Conservation (phyloP, 2,888 invertebrate species). For the Philonicus albiceps region DNA sequence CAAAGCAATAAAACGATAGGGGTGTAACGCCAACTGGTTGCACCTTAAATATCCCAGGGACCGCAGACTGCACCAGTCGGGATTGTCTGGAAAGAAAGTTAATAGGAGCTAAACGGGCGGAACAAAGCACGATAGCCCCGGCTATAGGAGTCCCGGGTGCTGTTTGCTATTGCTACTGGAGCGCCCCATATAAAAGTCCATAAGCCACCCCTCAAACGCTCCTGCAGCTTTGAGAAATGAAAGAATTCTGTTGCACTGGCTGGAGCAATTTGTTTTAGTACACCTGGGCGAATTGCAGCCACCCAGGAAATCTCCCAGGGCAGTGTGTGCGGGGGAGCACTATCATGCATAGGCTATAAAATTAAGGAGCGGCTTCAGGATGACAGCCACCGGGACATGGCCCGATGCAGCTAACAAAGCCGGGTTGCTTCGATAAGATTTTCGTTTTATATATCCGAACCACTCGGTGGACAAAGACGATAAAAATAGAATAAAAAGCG, state of each 20-base stretch:
- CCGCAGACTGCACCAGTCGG: neutral
- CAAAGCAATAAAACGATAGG: neutral
- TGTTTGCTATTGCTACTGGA: neutral
- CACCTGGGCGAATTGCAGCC: conserved; percentile 1
- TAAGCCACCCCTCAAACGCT: neutral
- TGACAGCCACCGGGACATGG: neutral
- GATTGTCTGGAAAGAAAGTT: neutral
- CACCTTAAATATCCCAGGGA: neutral
- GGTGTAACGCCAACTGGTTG: neutral
- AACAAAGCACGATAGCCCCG: neutral
- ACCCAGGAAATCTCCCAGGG: neutral
- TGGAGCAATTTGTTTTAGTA: conserved; percentile 15
- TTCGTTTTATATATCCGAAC: neutral
- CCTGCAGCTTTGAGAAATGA: neutral
- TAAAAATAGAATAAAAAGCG: neutral
- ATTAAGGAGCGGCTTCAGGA: neutral
- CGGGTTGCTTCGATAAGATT: neutral
- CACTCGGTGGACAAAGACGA: neutral
- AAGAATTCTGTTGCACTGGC: neutral
- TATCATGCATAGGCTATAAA: conserved; percentile 15
- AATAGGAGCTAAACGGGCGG: neutral
- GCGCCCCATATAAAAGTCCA: neutral
- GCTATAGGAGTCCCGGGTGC: neutral
- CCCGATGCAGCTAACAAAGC: neutral
- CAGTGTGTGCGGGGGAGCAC: neutral